These are phyloP conservation scores for Cebidichthys violaceus DNA, from an alignment of 2,113 vertebrate species.

Conservation along the genomic window DNA sequence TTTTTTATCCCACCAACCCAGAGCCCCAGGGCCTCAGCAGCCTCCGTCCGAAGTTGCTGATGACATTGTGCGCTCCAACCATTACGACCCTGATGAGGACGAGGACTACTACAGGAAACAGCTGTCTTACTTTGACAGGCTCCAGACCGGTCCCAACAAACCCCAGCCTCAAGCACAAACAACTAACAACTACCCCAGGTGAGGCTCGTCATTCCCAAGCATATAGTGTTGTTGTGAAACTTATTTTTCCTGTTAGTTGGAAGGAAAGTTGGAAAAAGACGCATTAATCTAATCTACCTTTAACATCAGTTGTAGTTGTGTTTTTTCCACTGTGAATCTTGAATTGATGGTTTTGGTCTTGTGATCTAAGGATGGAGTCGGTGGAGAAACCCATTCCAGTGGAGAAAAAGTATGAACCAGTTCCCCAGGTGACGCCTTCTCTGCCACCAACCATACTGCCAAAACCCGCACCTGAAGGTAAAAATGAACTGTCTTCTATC, in stretches of 20 bases:
- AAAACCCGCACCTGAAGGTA: slow-evolving; percentile 91
- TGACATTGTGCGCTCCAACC: slow-evolving; percentile 93
- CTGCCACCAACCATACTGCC: slow-evolving; percentile 87
- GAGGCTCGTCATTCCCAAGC: slow-evolving; percentile 39
- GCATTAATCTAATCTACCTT: background rate
- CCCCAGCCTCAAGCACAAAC: slow-evolving; percentile 87
- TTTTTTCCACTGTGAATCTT: background rate
- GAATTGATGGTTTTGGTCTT: slow-evolving; percentile 20
- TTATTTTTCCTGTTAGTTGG: background rate
- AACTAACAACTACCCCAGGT: slow-evolving; percentile 88
- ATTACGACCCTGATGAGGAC: slow-evolving; percentile 94
- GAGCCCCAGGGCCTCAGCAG: slow-evolving; percentile 94
- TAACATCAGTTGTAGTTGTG: background rate
- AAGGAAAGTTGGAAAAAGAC: background rate
- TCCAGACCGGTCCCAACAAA: slow-evolving; percentile 84
- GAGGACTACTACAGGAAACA: slow-evolving; percentile 97
- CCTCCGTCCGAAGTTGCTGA: slow-evolving; percentile 87
- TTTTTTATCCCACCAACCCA: slow-evolving; percentile 56
- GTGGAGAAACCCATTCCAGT: slow-evolving; percentile 84
- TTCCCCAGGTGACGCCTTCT: slow-evolving; percentile 84
- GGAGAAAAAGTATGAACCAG: slow-evolving; percentile 90
- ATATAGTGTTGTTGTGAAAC: background rate
- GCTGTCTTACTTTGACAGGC: slow-evolving; percentile 94
- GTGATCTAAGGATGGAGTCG: slow-evolving; percentile 84
- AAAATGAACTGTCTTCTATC: slow-evolving; percentile 1